Conservation (phyloP, 1,140 invertebrate genomes). For the Neodiprion pinetum region DNA sequence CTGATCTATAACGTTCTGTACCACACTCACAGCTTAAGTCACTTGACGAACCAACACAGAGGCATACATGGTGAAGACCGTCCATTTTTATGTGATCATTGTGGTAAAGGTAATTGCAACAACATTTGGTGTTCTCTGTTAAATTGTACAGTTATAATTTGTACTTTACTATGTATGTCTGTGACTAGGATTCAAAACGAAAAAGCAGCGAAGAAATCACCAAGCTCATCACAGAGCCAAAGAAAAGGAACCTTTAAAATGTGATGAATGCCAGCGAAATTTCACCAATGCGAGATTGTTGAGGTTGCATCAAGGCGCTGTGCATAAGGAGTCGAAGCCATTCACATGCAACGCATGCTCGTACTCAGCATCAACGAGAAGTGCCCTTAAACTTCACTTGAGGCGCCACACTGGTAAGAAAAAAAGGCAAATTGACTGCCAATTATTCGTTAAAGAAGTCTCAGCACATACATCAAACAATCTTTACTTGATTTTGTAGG, state of each 20-base stretch:
- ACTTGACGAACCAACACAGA: constrained; percentile 54
- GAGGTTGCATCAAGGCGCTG: constrained; percentile 64
- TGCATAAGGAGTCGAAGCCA: constrained; percentile 65
- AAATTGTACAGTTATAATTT: background rate
- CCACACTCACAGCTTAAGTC: constrained; percentile 41
- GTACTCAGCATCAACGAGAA: constrained; percentile 56
- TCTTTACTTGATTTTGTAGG: constrained; percentile 44
- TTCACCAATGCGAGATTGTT: constrained; percentile 65
- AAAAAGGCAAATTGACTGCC: constrained; percentile 10
- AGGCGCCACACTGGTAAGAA: constrained; percentile 62
- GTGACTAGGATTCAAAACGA: constrained; percentile 57
- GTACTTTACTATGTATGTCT: background rate
- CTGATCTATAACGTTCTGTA: background rate
- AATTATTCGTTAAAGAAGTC: background rate
- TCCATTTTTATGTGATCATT: constrained; percentile 62
- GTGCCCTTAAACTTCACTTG: constrained; percentile 62
- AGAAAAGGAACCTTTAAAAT: constrained; percentile 42
- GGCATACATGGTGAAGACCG: constrained; percentile 55
- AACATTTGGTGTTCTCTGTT: background rate
- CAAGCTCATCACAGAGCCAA: constrained; percentile 40
- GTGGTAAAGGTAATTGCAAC: constrained; percentile 53
- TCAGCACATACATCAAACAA: background rate
- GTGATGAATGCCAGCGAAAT: constrained; percentile 62
- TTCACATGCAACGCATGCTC: constrained; percentile 65
- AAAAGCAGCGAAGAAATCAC: constrained; percentile 57